A percentile compares a stretch with the other conserved stretches of the same genome.
Conservation (phyloP, 2,888 invertebrate species). For the Rhamnusium bicolor region DNA sequence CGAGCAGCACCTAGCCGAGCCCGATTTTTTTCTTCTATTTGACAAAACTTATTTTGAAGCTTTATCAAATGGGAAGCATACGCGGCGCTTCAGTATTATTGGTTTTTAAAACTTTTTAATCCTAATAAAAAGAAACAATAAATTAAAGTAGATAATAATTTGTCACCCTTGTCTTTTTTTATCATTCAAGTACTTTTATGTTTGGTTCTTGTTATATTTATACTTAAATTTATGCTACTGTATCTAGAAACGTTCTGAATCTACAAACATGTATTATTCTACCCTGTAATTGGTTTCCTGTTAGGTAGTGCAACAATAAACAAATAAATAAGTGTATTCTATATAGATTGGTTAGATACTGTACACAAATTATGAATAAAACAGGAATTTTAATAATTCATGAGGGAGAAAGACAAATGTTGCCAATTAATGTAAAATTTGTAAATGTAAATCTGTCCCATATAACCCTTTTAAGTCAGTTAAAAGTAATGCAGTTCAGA, state of each 20-base stretch:
- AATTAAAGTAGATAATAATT: too few species aligned
- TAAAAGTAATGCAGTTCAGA: slow-evolving; percentile 9
- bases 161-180: too few species aligned
- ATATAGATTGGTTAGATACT: neutral
- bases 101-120: too few species aligned
- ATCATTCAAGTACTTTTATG: too few species aligned
- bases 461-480: slow-evolving; percentile 14
- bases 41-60: too few species aligned
- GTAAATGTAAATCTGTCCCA: slow-evolving; percentile 33
- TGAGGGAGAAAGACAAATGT: slow-evolving; percentile 24
- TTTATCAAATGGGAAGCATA: too few species aligned
- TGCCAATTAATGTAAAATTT: slow-evolving; percentile 25
- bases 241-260: neutral
- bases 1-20: too few species aligned
- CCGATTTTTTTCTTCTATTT: too few species aligned
- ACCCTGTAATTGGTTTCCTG: neutral
- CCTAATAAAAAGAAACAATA: too few species aligned
- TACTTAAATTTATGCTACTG: too few species aligned
- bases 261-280: neutral
- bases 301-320: neutral
- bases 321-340: neutral
- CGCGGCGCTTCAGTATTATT: too few species aligned
- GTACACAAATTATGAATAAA: slow-evolving; percentile 15
- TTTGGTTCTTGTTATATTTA: too few species aligned
- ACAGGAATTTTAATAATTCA: slow-evolving; percentile 28